A percentile compares a stretch with the other conserved stretches of the same genome.
phyloP scores from a whole-genome alignment of 2,113 vertebrate genomes.

The Ascaphus truei region DNA sequence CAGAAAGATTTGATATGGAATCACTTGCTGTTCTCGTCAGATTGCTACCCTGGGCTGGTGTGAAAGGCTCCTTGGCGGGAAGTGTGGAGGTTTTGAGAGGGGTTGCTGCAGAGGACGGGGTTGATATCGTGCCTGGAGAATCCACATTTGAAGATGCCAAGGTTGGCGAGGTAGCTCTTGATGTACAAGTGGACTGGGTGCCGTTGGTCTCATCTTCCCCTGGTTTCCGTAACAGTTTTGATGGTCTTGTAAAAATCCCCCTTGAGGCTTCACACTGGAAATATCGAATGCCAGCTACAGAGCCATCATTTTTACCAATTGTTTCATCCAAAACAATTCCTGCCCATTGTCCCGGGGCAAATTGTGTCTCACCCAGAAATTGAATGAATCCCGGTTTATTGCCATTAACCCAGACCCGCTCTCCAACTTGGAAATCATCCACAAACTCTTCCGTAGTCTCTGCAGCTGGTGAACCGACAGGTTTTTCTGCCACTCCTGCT shows the following conservation, averaged over 20 bases:
- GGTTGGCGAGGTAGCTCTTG: conserved; percentile 78
- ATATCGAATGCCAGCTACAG: conserved; percentile 90
- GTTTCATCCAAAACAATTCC: conserved; percentile 93
- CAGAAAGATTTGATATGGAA: conserved; percentile 92
- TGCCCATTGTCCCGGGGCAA: conserved; percentile 95
- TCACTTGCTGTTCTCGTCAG: conserved; percentile 83
- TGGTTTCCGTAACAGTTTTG: conserved; percentile 78
- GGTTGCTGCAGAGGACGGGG: conserved; percentile 45
- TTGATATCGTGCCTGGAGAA: conserved; percentile 17
- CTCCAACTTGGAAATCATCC: conserved; percentile 83
- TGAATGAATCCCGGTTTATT: conserved; percentile 91
- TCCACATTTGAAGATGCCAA: conserved; percentile 57
- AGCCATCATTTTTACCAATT: conserved; percentile 97
- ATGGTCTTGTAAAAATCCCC: conserved; percentile 94
- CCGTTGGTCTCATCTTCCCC: conserved; percentile 84
- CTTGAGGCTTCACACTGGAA: conserved; percentile 89
- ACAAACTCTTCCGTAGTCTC: conserved; percentile 69
- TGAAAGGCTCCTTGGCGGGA: conserved; percentile 54
- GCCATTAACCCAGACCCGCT: conserved; percentile 97
- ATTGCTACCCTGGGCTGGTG: conserved; percentile 69
- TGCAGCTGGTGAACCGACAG: conserved; percentile 45
- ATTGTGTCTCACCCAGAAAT: conserved; percentile 94
- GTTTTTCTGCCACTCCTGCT: conserved; percentile 59
- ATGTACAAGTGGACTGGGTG: conserved; percentile 62
- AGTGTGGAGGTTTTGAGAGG: conserved; percentile 50